Base-by-base conservation (phyloP, 2,797 vertebrate genomes). In the Antrozous pallidus region DNA sequence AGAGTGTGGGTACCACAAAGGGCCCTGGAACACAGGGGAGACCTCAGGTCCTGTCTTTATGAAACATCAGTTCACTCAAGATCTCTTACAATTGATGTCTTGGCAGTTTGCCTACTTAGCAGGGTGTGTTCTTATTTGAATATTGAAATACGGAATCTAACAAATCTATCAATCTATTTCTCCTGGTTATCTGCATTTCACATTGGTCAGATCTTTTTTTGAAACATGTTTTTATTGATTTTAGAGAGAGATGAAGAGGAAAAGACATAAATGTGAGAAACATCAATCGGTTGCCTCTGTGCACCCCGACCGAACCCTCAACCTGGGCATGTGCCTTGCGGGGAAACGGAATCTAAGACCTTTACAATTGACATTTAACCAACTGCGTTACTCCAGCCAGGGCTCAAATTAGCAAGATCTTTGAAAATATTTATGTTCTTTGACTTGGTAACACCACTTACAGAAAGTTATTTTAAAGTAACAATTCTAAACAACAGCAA, bases 401-500 rank as follows among this genome's bases (percentile, higher is more conserved):
- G 61, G 61, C 31, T 97, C 65, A 96, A 95, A 95, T 88, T 80
- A 90, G 65, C 33, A 51, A 51, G 73, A 33, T 36, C 73, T 75
- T 75, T 51, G 8, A 65, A 95, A 96, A 95, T 86, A 96, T 93
- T 96, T 91, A 95, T 95, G 56, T 54, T 90, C 67, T 95, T 94
- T 63, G 74, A 95, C 81, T 93, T 82, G 58, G 88, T 95, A 95
- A 95, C 61, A 82, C 61, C 42, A 61, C 80, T 94, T 77, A 20
- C 54, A 88, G 70, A 78, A 87, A 95, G 93, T 84, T 82, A 75
- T 88, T 92, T 90, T 63, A 96, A 95, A 58, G 42, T 95, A 97
- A 94, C 63, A 90, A 95, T 94, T 94, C 91, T 94, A 93, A 94
- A 95, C 84, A 94, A 95, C 31, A 95, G 70, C 88, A 95, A 85